Evolutionary conservation across 1,140 invertebrate species (phyloP).

Genomic region (Asobara japonica): DNA sequence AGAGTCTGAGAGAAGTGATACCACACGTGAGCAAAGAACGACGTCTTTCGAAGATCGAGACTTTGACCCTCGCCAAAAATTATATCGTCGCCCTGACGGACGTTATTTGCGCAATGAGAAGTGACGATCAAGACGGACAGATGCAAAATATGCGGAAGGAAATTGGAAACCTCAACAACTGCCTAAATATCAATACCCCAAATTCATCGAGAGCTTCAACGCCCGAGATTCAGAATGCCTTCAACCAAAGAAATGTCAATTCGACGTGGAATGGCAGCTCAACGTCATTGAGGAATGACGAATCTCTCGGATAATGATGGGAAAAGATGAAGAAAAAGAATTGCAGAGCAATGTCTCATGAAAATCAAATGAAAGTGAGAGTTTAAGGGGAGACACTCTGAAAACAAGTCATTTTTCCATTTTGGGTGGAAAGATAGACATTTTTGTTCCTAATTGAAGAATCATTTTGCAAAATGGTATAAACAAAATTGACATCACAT

Average conservation of each 20-base stretch:
- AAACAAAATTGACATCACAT: no score
- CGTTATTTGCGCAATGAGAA: slow-evolving; percentile 80
- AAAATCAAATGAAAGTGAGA: not conserved
- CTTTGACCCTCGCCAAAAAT: slow-evolving; percentile 90
- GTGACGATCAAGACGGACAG: slow-evolving; percentile 60
- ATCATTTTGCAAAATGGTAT: no score
- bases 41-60: slow-evolving; percentile 91
- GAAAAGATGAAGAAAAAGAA: not conserved
- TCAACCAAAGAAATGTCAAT: slow-evolving; percentile 17
- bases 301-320: not conserved
- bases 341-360: not conserved
- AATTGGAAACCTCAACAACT: slow-evolving; percentile 33
- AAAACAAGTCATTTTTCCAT: not conserved
- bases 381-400: not conserved
- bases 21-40: slow-evolving; percentile 89
- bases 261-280: slow-evolving; percentile 24
- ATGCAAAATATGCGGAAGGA: slow-evolving; percentile 29
- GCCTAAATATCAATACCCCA: slow-evolving; percentile 44
- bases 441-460: no score
- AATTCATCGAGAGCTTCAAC: slow-evolving; percentile 47
- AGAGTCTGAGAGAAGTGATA: slow-evolving; percentile 89
- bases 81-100: slow-evolving; percentile 94
- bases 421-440: no score
- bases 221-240: slow-evolving; percentile 38
- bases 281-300: not conserved